Percentiles rank a stretch among this genome's conserved stretches.
Evolutionary conservation across 2,113 vertebrate genomes (phyloP).

Genomic region (Taxidea taxus): DNA sequence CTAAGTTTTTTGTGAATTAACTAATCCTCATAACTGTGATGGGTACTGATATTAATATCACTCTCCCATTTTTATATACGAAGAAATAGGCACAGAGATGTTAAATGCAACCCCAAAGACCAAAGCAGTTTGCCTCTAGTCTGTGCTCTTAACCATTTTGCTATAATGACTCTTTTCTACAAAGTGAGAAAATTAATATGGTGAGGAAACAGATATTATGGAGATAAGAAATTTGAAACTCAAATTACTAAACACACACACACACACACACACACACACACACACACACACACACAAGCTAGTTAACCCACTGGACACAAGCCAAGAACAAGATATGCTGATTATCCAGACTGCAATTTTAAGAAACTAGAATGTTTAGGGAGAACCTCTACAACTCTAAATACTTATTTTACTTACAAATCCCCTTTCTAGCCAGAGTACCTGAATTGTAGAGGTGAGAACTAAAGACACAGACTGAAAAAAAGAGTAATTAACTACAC

Average conservation of each 20-base stretch:
- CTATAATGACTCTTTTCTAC: background rate
- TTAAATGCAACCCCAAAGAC: constrained; percentile 25
- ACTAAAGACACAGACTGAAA: background rate
- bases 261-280: too few relatives aligned
- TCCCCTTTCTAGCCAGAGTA: background rate
- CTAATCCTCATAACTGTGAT: background rate
- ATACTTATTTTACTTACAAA: background rate
- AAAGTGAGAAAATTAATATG: background rate
- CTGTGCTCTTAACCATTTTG: constrained; percentile 13
- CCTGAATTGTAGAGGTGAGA: background rate
- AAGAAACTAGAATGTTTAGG: background rate
- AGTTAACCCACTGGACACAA: background rate
- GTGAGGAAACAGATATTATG: background rate
- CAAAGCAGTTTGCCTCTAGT: background rate
- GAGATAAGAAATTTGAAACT: background rate
- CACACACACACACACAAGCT: background rate
- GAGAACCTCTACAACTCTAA: background rate
- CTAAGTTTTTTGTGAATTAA: background rate
- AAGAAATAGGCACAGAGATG: background rate
- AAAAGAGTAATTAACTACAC: background rate
- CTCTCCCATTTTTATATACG: background rate
- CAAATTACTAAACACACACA: background rate
- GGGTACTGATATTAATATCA: background rate
- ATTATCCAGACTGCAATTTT: constrained; percentile 1
- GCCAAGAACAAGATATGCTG: background rate